phyloP scores from a whole-genome alignment of 2,113 vertebrate species.

The Anoura caudifer region DNA sequence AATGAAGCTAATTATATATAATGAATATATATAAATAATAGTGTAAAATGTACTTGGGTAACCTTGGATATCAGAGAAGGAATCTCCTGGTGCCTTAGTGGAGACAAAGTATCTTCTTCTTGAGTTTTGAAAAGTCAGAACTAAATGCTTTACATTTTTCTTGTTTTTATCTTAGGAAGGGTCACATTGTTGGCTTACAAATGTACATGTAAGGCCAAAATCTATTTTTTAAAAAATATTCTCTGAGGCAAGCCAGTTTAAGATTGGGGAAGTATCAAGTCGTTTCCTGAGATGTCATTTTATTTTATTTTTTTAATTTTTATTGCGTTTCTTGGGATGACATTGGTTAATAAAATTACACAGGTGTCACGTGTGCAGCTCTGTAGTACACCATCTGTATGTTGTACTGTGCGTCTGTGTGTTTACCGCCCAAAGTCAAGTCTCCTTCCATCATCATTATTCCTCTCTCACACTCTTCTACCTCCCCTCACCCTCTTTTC shows the following conservation, averaged over 20 bases:
- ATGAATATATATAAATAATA: not conserved
- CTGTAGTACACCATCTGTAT: not conserved
- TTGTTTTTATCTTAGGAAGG: conserved; percentile 58
- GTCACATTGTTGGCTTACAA: conserved; percentile 46
- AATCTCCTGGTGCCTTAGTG: conserved; percentile 28
- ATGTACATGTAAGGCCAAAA: conserved; percentile 16
- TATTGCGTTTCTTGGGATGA: not conserved
- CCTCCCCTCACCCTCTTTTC: not conserved
- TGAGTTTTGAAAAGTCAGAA: conserved; percentile 55
- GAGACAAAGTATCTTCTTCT: conserved; percentile 50
- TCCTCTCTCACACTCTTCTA: not conserved
- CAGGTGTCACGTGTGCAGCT: not conserved
- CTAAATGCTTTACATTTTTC: conserved; percentile 61
- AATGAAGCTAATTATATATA: conserved; percentile 35
- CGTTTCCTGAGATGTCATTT: not conserved
- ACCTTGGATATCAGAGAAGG: conserved; percentile 1
- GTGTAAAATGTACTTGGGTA: not conserved
- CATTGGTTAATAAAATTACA: not conserved
- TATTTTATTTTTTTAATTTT: not conserved
- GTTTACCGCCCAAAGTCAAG: not conserved
- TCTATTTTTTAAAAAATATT: not conserved
- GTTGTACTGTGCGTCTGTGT: not conserved
- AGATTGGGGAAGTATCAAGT: not conserved
- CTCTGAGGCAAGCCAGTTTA: not conserved
- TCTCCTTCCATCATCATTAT: not conserved